A percentile compares a stretch with the other conserved stretches of the same genome.
Evolutionary conservation across 2,113 vertebrate genomes (phyloP).

Genomic region (Parus major): DNA sequence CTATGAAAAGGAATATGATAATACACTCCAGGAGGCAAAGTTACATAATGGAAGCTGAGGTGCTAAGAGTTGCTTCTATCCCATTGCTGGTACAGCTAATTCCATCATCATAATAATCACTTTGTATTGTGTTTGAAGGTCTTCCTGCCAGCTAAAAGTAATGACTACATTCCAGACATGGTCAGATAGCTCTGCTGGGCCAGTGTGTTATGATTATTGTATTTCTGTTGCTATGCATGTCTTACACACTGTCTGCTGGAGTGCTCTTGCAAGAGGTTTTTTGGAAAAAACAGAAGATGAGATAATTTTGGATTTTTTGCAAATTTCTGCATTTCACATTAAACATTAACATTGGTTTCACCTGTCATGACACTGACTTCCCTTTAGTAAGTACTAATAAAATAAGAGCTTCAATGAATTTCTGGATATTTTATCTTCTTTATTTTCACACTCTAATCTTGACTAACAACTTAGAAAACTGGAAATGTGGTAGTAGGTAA

Average conservation of each 20-base stretch:
- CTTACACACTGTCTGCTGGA: background rate
- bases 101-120: background rate
- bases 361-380: background rate
- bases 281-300: background rate
- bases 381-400: background rate
- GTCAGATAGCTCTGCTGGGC: background rate
- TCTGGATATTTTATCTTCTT: background rate
- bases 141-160: background rate
- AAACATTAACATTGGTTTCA: background rate
- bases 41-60: background rate
- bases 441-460: background rate
- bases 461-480: background rate
- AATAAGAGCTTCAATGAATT: background rate
- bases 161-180: background rate
- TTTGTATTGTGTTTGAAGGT: background rate
- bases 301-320: background rate
- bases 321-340: background rate
- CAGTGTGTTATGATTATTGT: background rate
- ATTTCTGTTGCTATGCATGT: conserved; percentile 27
- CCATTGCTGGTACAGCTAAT: background rate
- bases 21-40: background rate
- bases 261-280: background rate
- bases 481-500: background rate
- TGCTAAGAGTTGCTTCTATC: background rate
- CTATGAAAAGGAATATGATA: background rate